A percentile compares a stretch with the other conserved stretches of the same genome.
Conservation (phyloP, 2,113 vertebrate genomes). For the Nannospalax galili region DNA sequence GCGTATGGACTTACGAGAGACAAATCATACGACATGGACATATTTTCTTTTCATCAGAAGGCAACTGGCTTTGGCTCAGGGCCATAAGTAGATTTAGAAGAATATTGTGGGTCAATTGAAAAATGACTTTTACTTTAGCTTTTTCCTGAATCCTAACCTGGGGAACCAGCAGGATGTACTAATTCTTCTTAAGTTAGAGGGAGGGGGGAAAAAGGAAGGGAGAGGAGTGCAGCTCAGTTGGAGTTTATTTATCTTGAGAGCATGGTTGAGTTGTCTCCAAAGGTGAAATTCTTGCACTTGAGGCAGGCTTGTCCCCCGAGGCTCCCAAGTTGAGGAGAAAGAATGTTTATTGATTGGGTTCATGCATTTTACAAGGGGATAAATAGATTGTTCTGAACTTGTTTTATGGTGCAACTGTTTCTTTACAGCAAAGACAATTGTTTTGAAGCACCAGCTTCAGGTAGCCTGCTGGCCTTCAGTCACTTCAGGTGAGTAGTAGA, state of each 20-base stretch:
- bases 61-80: constrained; percentile 54
- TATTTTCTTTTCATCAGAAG: constrained; percentile 39
- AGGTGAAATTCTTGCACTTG: constrained; percentile 19
- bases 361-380: constrained; percentile 64
- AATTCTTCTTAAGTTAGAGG: not conserved
- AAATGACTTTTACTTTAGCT: constrained; percentile 6
- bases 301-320: not conserved
- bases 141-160: not conserved
- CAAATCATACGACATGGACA: constrained; percentile 22
- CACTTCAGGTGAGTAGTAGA: constrained; percentile 6
- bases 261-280: not conserved
- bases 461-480: not conserved
- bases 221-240: not conserved
- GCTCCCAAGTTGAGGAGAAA: constrained; percentile 23
- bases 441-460: not conserved
- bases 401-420: constrained; percentile 49
- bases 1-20: not conserved
- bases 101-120: not conserved
- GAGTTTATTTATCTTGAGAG: constrained; percentile 30
- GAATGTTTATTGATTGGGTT: constrained; percentile 68
- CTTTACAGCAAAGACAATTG: constrained; percentile 19
- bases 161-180: not conserved
- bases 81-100: constrained; percentile 39
- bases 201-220: not conserved
- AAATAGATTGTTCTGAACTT: constrained; percentile 33